Conservation (phyloP, 2,888 invertebrate species). For the Acanthopleura granulata region DNA sequence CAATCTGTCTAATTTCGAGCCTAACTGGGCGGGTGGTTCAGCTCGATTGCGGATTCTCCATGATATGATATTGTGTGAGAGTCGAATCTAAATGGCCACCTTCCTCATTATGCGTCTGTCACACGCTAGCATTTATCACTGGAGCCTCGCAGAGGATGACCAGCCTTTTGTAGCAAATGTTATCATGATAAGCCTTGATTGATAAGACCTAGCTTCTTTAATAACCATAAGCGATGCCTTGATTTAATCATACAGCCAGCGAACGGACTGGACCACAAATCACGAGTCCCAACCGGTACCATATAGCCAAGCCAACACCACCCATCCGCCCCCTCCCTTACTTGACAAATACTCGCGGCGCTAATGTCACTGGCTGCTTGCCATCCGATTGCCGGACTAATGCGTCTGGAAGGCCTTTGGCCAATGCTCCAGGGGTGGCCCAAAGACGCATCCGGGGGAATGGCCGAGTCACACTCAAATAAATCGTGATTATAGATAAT, state of each 20-base stretch:
- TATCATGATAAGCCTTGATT: conserved; percentile 10
- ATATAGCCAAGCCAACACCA: not conserved
- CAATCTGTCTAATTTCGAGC: no score
- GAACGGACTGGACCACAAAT: not conserved
- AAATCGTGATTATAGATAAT: no score
- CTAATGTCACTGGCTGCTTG: not conserved
- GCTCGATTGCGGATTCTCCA: no score
- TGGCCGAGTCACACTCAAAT: no score
- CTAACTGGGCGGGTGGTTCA: no score
- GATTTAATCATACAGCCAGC: not conserved
- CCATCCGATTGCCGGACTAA: not conserved
- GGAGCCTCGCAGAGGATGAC: no score
- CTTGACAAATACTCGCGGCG: not conserved
- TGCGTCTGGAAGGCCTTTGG: not conserved
- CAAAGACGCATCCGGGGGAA: no score
- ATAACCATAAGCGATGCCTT: not conserved
- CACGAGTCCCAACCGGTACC: not conserved
- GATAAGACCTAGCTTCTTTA: not conserved
- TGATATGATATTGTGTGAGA: no score
- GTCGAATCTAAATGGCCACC: no score
- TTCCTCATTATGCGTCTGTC: no score
- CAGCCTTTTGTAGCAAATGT: not conserved
- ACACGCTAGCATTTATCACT: no score
- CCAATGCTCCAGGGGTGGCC: not conserved
- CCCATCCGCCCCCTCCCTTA: no score